phyloP scores from a whole-genome alignment of 2,888 invertebrate species.

The Fragum fragum region DNA sequence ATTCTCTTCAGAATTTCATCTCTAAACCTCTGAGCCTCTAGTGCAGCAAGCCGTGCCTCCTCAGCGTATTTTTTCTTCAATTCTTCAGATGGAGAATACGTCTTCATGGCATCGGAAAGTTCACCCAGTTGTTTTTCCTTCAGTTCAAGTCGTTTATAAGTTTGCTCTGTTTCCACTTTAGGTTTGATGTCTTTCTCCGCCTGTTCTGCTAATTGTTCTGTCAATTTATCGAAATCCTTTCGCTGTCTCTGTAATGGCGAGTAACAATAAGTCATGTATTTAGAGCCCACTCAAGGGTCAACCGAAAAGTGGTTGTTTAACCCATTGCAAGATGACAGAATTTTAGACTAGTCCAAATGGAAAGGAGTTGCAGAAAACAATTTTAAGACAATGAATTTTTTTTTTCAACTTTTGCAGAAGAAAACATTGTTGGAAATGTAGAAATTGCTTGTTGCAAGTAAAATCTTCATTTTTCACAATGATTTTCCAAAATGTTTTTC shows the following conservation, averaged over 20 bases:
- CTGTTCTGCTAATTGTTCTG: conserved; percentile 74
- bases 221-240: conserved; percentile 82
- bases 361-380: no score
- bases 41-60: conserved; percentile 74
- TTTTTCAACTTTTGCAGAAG: no score
- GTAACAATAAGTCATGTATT: not conserved
- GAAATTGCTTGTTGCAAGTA: no score
- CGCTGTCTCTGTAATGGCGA: conserved; percentile 79
- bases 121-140: conserved; percentile 84
- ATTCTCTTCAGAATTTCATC: conserved; percentile 76
- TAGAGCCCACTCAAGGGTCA: no score
- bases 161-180: conserved; percentile 79
- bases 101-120: conserved; percentile 82
- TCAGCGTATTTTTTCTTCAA: conserved; percentile 81
- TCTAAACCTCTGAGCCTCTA: conserved; percentile 75
- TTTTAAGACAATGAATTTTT: no score
- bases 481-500: no score
- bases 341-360: no score
- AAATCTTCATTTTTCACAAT: no score
- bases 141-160: conserved; percentile 79
- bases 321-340: no score
- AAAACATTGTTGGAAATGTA: no score
- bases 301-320: no score
- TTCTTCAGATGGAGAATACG: conserved; percentile 78
- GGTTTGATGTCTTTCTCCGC: conserved; percentile 78